These are phyloP conservation scores for Leptopilina clavipes DNA, from an alignment of 1,140 invertebrate genomes.

Conservation along the genomic window DNA sequence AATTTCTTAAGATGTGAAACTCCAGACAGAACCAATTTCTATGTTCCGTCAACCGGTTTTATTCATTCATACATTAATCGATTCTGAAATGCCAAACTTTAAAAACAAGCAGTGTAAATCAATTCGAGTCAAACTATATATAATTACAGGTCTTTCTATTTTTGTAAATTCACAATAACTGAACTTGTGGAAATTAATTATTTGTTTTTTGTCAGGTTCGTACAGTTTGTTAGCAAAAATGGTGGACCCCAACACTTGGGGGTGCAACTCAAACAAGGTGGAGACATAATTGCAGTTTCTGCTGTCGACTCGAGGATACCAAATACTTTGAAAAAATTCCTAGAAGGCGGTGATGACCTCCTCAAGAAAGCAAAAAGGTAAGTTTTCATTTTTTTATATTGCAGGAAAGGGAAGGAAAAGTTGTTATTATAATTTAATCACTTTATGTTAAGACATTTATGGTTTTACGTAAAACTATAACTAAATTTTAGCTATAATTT, in stretches of 20 bases:
- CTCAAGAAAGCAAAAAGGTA: slow-evolving; percentile 77
- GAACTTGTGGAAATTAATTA: not conserved
- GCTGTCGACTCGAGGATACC: slow-evolving; percentile 77
- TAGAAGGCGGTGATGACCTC: slow-evolving; percentile 73
- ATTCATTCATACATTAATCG: slow-evolving; percentile 32
- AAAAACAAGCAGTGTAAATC: not conserved
- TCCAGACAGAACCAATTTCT: not conserved
- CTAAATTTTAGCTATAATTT: not conserved
- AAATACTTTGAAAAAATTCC: slow-evolving; percentile 77
- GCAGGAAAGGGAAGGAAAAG: not conserved
- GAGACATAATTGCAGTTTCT: slow-evolving; percentile 78
- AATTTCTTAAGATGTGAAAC: slow-evolving; percentile 28
- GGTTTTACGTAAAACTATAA: not conserved
- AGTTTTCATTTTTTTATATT: slow-evolving; percentile 10
- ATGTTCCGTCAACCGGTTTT: slow-evolving; percentile 21
- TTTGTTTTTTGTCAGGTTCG: slow-evolving; percentile 67
- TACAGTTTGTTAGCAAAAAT: slow-evolving; percentile 76
- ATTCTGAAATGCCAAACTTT: slow-evolving; percentile 2
- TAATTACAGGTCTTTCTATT: not conserved
- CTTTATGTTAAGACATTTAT: not conserved
- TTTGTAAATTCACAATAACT: too few relatives aligned
- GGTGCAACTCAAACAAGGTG: slow-evolving; percentile 74
- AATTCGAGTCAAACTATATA: not conserved
- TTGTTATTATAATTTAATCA: not conserved
- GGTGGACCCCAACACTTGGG: slow-evolving; percentile 77